A percentile compares a stretch with the other conserved stretches of the same genome.
phyloP scores from a whole-genome alignment of 1,140 invertebrate genomes.

The Drosophila persimilis region DNA sequence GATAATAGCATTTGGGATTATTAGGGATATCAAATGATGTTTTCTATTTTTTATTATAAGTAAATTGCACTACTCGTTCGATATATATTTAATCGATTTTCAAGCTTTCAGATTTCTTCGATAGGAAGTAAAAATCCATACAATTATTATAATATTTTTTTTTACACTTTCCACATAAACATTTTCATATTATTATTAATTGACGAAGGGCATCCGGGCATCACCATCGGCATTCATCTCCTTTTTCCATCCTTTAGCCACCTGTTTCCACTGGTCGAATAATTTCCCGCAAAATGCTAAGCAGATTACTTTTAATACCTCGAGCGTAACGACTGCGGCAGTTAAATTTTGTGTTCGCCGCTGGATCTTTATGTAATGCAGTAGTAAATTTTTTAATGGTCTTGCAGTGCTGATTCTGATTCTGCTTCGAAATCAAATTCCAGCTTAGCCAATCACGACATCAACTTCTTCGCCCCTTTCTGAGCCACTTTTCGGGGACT shows the following conservation, averaged over 20 bases:
- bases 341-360: slow-evolving; percentile 60
- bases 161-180: background rate
- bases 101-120: too few species aligned
- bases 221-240: background rate
- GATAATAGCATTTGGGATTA: too few species aligned
- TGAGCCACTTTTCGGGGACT: background rate
- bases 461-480: slow-evolving; percentile 21
- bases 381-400: slow-evolving; percentile 45
- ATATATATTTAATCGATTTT: too few species aligned
- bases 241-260: slow-evolving; percentile 27
- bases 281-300: slow-evolving; percentile 65
- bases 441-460: slow-evolving; percentile 57
- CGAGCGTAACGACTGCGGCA: slow-evolving; percentile 71
- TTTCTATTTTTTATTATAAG: too few species aligned
- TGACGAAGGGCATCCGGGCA: background rate
- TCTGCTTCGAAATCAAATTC: slow-evolving; percentile 61
- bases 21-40: too few species aligned
- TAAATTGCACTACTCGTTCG: too few species aligned
- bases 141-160: background rate
- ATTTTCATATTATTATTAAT: background rate
- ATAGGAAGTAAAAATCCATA: too few species aligned
- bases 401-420: slow-evolving; percentile 41
- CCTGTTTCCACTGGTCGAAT: slow-evolving; percentile 63
- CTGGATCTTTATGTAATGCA: slow-evolving; percentile 42
- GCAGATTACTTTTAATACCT: slow-evolving; percentile 67